Base-by-base conservation (phyloP, 2,113 vertebrate species). In the Myotis davidii region DNA sequence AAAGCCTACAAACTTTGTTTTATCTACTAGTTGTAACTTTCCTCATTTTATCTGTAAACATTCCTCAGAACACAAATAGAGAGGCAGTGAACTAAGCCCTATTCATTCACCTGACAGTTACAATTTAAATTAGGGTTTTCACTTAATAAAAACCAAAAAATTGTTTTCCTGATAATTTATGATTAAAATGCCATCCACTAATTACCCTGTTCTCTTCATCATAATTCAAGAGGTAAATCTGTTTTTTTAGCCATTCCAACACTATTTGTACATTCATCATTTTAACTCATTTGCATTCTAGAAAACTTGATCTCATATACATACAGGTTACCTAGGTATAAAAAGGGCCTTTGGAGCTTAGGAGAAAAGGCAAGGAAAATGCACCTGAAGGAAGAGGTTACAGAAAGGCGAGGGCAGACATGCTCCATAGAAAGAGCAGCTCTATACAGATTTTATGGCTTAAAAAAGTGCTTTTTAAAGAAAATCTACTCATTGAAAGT, bases 101-200 rank as follows among this genome's bases (percentile, higher is more conserved):
- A 34, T 39, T 5, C 27, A 82, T 59, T 87, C 56, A 88, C 42
- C 85, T 27, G 42, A 72, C 25, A 74, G 45, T 45, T 70, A 69
- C 37, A 76, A 32, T 90, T 82, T 65, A 82, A 21, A 81, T 16
- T 74, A 81, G 16, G n/a, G 70, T 74, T 82, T 83, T 77, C 45
- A 92, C 37, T 54, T 85, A 95, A 50, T 59, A 34, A 91, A 85
- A 25, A 21, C 79, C 9, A 73, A 91, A 91, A 91, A 74, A 29
- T 72, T 2, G 64, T 92, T 77, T 64, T 4, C 42, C 32, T 76
- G 8, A 64, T 81, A 59, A 29, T 3, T 48, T 50, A 56, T 82
- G 34, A 45, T 88, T 88, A 85, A 96, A 96, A 84, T 91, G 37
- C 18, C 54, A 93, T 77, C 23, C 77, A 69, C 37, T 89, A 42